These are phyloP conservation scores for Phasia obesa DNA, from an alignment of 2,888 invertebrate species.

Conservation along the genomic window DNA sequence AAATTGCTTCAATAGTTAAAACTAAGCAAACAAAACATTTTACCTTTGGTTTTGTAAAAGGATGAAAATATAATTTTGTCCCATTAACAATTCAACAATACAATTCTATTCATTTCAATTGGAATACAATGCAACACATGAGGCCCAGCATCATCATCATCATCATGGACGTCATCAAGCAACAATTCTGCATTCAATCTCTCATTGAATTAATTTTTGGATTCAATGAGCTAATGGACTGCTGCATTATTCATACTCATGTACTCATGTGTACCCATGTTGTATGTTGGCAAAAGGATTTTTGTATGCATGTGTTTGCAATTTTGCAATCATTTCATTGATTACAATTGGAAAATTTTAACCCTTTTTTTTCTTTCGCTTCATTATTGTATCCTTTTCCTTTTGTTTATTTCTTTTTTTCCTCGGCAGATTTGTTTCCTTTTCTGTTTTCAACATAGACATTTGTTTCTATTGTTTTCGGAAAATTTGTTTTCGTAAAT, in stretches of 20 bases:
- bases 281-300: slow-evolving; percentile 2
- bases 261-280: neutral
- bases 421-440: slow-evolving; percentile 34
- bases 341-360: slow-evolving; percentile 47
- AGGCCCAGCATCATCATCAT: slow-evolving; percentile 44
- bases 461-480: slow-evolving; percentile 13
- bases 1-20: neutral
- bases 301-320: slow-evolving; percentile 1
- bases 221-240: slow-evolving; percentile 1
- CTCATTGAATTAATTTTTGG: slow-evolving; percentile 7
- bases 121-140: slow-evolving; percentile 48
- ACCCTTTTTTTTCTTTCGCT: slow-evolving; percentile 44
- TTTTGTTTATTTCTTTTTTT: slow-evolving; percentile 10
- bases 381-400: slow-evolving; percentile 16
- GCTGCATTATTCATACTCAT: neutral
- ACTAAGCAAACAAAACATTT: neutral
- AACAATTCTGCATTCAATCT: slow-evolving; percentile 27
- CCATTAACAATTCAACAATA: slow-evolving; percentile 35
- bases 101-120: slow-evolving; percentile 30
- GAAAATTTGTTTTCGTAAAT: slow-evolving; percentile 41
- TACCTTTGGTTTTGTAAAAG: slow-evolving; percentile 37
- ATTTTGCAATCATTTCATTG: slow-evolving; percentile 39
- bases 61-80: slow-evolving; percentile 61
- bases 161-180: slow-evolving; percentile 37
- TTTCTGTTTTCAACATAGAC: neutral